Evolutionary conservation across 2,113 vertebrate species (phyloP), one percentile per base, ranked within the genome.

Genomic region (Gymnobelideus leadbeateri): DNA sequence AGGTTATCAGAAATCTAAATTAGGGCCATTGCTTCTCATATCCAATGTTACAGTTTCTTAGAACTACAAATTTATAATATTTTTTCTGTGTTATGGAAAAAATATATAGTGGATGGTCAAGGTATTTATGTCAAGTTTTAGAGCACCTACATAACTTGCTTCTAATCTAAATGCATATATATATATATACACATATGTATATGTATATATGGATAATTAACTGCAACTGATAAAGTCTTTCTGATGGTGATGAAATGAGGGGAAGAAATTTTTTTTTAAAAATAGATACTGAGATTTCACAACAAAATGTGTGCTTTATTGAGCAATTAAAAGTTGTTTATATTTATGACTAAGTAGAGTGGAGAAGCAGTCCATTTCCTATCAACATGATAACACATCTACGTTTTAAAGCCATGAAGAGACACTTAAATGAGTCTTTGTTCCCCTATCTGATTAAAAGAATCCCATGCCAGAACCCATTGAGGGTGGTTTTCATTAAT

Each of bases 401-500:
- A 19, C 91, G 0, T 93, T 51, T 95, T 92, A 92, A 94, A 91
- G 90, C 49, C 23, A 10, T 94, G 0, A 90, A 92, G 54, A 91
- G 11, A 55, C 91, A 94, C 77, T 84, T 9, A 94, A 93, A 94
- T 8, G 94, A 89, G 55, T 91, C 51, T 92, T 96, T 91, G 12
- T 91, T 96, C 31, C 6, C 37, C 92, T 0, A 57, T 96, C 51
- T 97, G 47, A 93, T 93, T 91, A 90, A 93, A 26, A 1, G 28
- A 68, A 43, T 46, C 28, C 8, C 55, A 50, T 19, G 91, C 6
- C 68, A 90, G n/a, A 92, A n/a, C 90, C 51, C 46, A 49, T 91
- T 49, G 25, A 50, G 28, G 90, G 21, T 97, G 47, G 51, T 95
- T 96, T 95, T 94, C 61, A 96, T 93, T 97, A 90, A 96, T 95